Conservation (phyloP, 2,888 invertebrate species). For the Lottia gigantea region DNA sequence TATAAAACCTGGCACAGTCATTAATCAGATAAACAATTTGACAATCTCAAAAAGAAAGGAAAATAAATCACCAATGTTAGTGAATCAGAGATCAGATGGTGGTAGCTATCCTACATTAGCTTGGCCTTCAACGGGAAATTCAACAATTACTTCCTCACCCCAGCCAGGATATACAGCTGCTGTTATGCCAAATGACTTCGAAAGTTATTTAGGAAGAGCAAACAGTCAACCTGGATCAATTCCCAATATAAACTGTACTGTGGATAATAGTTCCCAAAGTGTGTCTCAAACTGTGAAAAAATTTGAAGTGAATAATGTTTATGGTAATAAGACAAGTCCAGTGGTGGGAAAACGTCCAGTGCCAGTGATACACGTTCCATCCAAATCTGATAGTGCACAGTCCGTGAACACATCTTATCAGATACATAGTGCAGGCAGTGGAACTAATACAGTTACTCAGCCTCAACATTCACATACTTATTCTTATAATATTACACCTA, state of each 20-base stretch:
- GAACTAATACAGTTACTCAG: constrained; percentile 13
- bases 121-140: constrained; percentile 14
- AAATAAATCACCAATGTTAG: too few relatives aligned
- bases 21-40: not conserved
- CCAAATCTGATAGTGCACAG: constrained; percentile 13
- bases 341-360: constrained; percentile 16
- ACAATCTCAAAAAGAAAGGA: not conserved
- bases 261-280: constrained; percentile 17
- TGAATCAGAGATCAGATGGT: constrained; percentile 13
- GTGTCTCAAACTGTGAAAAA: constrained; percentile 11
- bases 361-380: constrained; percentile 17
- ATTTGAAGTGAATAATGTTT: not conserved
- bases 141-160: not conserved
- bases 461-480: constrained; percentile 11
- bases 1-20: not conserved
- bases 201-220: constrained; percentile 33
- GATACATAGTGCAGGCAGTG: constrained; percentile 10
- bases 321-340: constrained; percentile 14
- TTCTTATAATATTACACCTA: not conserved
- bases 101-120: constrained; percentile 11
- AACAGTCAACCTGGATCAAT: constrained; percentile 19
- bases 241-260: constrained; percentile 25
- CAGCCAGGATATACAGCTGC: constrained; percentile 29
- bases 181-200: constrained; percentile 36
- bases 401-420: not conserved